Evolutionary conservation across 2,888 invertebrate species (phyloP).

Genomic region (Oscheius sp.): DNA sequence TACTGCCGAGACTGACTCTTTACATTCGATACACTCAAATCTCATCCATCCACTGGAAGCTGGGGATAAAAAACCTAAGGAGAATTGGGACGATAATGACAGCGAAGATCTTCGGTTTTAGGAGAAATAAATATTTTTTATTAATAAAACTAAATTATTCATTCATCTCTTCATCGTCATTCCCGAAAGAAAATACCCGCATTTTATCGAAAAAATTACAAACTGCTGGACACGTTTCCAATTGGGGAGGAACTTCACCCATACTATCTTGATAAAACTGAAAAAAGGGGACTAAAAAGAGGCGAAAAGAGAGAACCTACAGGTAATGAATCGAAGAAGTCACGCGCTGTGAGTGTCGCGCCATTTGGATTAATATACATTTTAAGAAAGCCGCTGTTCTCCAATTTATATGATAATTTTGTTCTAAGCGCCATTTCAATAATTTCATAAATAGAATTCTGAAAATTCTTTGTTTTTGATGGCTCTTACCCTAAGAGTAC

Average conservation of each 20-base stretch:
- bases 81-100: too few relatives aligned
- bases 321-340: conserved; percentile 12
- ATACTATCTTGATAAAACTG: not conserved
- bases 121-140: too few relatives aligned
- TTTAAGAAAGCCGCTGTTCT: conserved; percentile 20
- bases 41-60: too few relatives aligned
- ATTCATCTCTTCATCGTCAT: too few relatives aligned
- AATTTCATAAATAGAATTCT: conserved; percentile 10
- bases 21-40: too few relatives aligned
- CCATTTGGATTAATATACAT: not conserved
- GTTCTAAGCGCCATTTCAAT: conserved; percentile 16
- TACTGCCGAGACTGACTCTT: too few relatives aligned
- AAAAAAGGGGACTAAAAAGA: not conserved
- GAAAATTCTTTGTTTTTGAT: not conserved
- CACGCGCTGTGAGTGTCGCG: conserved; percentile 1
- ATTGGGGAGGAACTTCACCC: not conserved
- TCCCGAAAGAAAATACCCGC: not conserved
- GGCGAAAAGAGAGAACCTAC: not conserved
- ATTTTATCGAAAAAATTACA: conserved; percentile 12
- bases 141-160: not conserved
- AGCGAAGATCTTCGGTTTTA: not conserved
- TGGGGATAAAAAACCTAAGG: too few relatives aligned
- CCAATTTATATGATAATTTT: not conserved
- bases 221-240: not conserved
- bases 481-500: conserved; percentile 1